phyloP scores from a whole-genome alignment of 2,113 vertebrate genomes.

The Protobothrops mucrosquamatus region DNA sequence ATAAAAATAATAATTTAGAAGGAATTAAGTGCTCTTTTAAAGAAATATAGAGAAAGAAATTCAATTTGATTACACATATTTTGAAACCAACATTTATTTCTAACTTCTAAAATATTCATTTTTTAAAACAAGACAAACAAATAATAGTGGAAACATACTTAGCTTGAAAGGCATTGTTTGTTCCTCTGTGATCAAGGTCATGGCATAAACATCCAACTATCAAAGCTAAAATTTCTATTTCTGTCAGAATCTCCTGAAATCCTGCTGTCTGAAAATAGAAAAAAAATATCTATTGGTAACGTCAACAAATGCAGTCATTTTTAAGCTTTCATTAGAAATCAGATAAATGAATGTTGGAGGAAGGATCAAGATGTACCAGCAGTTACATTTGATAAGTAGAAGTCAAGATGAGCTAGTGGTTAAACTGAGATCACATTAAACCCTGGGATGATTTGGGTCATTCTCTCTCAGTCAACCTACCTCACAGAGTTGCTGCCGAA shows the following conservation, averaged over 20 bases:
- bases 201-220: slow-evolving; percentile 98
- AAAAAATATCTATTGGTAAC: slow-evolving; percentile 26
- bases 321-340: background rate
- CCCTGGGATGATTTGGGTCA: background rate
- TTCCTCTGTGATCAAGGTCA: slow-evolving; percentile 98
- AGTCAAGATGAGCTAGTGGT: background rate
- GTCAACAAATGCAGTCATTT: background rate
- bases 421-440: background rate
- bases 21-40: slow-evolving; percentile 62
- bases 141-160: slow-evolving; percentile 86
- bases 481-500: background rate
- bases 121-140: slow-evolving; percentile 60
- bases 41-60: slow-evolving; percentile 44
- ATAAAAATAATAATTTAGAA: slow-evolving; percentile 50
- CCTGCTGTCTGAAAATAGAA: slow-evolving; percentile 82
- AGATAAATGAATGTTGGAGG: background rate
- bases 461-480: background rate
- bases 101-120: slow-evolving; percentile 60
- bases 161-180: slow-evolving; percentile 99
- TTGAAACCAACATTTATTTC: slow-evolving; percentile 71
- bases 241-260: slow-evolving; percentile 94
- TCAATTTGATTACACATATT: slow-evolving; percentile 61
- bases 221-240: slow-evolving; percentile 95
- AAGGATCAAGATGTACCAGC: background rate
- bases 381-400: background rate